Base-by-base conservation (phyloP, 2,113 vertebrate genomes). In the Natator depressus region DNA sequence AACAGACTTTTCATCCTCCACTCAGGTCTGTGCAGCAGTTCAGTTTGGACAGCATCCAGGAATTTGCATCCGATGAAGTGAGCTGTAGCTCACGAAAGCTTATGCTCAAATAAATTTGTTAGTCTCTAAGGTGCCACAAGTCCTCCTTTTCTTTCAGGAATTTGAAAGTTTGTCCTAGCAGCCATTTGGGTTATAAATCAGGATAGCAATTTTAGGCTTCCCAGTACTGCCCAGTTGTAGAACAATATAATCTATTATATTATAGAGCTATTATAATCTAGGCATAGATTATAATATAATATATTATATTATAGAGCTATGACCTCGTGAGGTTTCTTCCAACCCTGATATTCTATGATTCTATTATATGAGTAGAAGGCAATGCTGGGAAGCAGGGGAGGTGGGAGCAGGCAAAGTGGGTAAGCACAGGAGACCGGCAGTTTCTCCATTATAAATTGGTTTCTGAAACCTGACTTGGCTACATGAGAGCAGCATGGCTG, bases 161-260 rank as follows among this genome's bases (percentile, higher is more conserved):
- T 72, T 20, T 22, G n/a, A 9, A 72, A 38, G 65, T 72, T 69
- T 72, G 38, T 20, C 65, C n/a, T 72, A 72, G 65, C n/a, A 72
- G 65, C 8, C 65, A 5, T 38, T 72, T 38, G 19, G n/a, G 65
- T 72, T 72, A 38, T 72, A 72, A 72, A 72, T 38, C n/a, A 72
- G n/a, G 19, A 20, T 72, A 72, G 19, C n/a, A 10, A 9, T n/a
- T 22, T 72, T 38, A 38, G n/a, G 65, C 35, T 72, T n/a, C n/a
- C 65, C 35, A 38, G 35, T 5, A 9, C 2, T 10, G 65, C 65
- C 38, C 65, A 10, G n/a, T 72, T 72, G 65, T 38, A n/a, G 19
- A 72, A n/a, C 90, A 91, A 96, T 92, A 29, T 94, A 94, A 96
- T 93, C 62, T 42, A 42, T 42, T 42, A 42, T 42, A 42, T 42